Conservation (phyloP, 1,140 invertebrate species). For the Mesaphorura yosii region DNA sequence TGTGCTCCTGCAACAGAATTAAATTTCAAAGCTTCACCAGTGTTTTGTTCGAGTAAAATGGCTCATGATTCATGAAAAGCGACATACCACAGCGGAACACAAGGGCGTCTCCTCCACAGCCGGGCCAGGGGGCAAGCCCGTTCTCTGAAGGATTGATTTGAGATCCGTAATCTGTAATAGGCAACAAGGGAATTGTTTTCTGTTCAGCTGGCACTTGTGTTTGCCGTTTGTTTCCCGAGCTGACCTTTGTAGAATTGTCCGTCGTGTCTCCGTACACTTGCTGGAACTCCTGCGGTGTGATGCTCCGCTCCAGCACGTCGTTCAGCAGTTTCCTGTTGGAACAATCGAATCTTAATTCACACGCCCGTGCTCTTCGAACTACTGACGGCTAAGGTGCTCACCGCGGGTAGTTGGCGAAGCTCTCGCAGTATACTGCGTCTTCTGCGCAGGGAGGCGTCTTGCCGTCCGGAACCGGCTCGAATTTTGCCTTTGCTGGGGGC, state of each 20-base stretch:
- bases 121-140: constrained; percentile 10
- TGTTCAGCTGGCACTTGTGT: not conserved
- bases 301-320: constrained; percentile 14
- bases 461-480: not conserved
- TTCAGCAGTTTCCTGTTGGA: constrained; percentile 18
- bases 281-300: constrained; percentile 22
- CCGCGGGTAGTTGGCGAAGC: constrained; percentile 1
- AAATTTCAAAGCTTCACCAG: not conserved
- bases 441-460: not conserved
- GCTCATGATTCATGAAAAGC: not conserved
- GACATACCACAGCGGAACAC: constrained; percentile 22
- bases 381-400: constrained; percentile 2
- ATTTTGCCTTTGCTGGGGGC: not conserved
- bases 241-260: constrained; percentile 7
- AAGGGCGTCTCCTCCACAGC: constrained; percentile 22
- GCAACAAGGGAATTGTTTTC: not conserved
- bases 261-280: constrained; percentile 23
- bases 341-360: not conserved
- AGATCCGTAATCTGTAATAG: constrained; percentile 4
- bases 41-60: not conserved
- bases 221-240: not conserved
- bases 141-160: constrained; percentile 1
- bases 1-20: constrained; percentile 34
- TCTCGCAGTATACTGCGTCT: constrained; percentile 2
- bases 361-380: too few species aligned